Evolutionary conservation across 2,113 vertebrate genomes (phyloP).

Genomic region (Canis aureus): DNA sequence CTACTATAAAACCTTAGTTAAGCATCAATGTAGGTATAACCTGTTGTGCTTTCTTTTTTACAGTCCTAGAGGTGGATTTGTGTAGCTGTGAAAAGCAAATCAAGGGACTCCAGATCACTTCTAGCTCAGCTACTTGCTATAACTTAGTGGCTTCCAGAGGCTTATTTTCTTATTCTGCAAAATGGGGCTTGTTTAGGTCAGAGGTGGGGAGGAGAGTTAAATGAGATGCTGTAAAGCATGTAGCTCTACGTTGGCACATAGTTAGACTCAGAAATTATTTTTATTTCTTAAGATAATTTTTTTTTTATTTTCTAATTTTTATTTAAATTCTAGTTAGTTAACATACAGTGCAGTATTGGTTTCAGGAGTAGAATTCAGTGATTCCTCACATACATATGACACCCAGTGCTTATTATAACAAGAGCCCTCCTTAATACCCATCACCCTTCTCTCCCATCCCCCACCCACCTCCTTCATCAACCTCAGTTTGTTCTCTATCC

Average conservation of each 20-base stretch:
- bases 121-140: neutral
- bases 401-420: neutral
- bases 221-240: neutral
- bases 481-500: neutral
- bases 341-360: neutral
- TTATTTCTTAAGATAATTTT: neutral
- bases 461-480: neutral
- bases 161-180: neutral
- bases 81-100: neutral
- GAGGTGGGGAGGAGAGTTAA: neutral
- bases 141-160: neutral
- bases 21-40: neutral
- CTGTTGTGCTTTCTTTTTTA: neutral
- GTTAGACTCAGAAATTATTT: conserved; percentile 23
- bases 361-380: neutral
- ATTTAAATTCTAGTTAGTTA: neutral
- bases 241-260: neutral
- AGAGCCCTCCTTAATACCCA: neutral
- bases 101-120: neutral
- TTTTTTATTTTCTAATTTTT: neutral
- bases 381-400: neutral
- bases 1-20: neutral
- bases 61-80: neutral
- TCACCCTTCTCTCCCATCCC: neutral
- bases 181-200: neutral